These are phyloP conservation scores for Betta splendens DNA, from an alignment of 2,797 vertebrate genomes.

Conservation along the genomic window DNA sequence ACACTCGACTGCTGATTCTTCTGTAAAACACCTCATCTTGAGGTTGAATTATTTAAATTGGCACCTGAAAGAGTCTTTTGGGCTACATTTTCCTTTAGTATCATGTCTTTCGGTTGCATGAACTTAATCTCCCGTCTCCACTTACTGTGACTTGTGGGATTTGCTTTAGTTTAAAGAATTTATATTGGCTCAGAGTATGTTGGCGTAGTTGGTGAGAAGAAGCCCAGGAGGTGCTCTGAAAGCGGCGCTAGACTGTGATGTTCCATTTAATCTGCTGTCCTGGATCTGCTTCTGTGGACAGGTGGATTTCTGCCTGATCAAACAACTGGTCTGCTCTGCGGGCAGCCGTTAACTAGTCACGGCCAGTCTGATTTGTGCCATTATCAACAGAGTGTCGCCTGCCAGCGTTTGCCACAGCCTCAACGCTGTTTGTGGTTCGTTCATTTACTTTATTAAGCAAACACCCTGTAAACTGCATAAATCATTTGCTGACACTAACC, in stretches of 20 bases:
- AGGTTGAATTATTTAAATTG: background rate
- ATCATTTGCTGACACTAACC: no score
- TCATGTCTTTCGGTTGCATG: background rate
- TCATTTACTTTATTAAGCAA: no score
- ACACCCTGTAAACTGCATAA: no score
- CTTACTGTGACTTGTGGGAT: background rate
- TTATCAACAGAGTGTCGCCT: no score
- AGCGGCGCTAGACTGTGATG: background rate
- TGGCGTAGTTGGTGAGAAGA: no score
- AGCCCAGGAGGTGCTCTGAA: background rate
- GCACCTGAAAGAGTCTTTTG: background rate
- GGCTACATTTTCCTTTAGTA: no score
- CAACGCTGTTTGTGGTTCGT: no score
- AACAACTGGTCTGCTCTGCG: no score
- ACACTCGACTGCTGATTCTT: constrained; percentile 40
- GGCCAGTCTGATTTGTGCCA: no score
- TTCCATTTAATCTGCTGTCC: background rate
- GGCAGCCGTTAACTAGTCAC: no score
- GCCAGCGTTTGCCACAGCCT: no score
- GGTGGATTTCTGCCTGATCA: background rate
- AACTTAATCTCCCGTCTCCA: background rate
- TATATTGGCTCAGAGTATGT: background rate
- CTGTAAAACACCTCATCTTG: constrained; percentile 13
- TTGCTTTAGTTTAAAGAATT: background rate
- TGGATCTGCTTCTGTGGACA: background rate